Evolutionary conservation across 1,140 invertebrate genomes (phyloP), one percentile per base, ranked within the genome.

Genomic region (Psix sp.): DNA sequence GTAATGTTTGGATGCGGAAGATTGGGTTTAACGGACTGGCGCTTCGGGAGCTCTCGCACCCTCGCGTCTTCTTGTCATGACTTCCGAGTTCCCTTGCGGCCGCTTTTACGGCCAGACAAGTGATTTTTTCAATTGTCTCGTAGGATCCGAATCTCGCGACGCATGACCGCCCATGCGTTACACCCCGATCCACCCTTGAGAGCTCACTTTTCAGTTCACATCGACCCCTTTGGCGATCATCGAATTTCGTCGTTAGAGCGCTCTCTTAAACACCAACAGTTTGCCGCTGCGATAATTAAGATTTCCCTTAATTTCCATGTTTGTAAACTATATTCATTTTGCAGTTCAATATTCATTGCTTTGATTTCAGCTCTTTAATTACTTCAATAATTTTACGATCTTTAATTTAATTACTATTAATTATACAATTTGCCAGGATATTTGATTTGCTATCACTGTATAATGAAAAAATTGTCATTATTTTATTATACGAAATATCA

Each of bases 51-150:
- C 9, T 14, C 40, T 65, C 56, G 66, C 68, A 65, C 77, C 68
- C 80, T 78, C 66, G 59, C 59, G 54, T 77, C 79, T 71, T 62
- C 67, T 59, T 77, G 40, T 76, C 57, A 66, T 65, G 57, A 65
- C 72, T 31, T 36, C 46, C 57, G 40, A 45, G 33, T 39, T 70
- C 70, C 75, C 59, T 74, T 67, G 62, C 72, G 54, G 10, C 16
- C 42, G 77, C 82, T 84, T 83, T 84, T 59, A 81, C 73, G 67
- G 78, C 71, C 77, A 79, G 82, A 80, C 84, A 86, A 87, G 85
- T 86, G 85, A 86, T 86, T 86, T 84, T 83, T 82, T 35, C 81
- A 82, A 86, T 86, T 86, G 82, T 87, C 83, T 85, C 77, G 80
- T 77, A 62, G 74, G 62, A 72, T 63, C 63, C 46, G 51, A 57